Evolutionary conservation across 1,140 invertebrate genomes (phyloP).

Genomic region (Teleogryllus occipitalis): DNA sequence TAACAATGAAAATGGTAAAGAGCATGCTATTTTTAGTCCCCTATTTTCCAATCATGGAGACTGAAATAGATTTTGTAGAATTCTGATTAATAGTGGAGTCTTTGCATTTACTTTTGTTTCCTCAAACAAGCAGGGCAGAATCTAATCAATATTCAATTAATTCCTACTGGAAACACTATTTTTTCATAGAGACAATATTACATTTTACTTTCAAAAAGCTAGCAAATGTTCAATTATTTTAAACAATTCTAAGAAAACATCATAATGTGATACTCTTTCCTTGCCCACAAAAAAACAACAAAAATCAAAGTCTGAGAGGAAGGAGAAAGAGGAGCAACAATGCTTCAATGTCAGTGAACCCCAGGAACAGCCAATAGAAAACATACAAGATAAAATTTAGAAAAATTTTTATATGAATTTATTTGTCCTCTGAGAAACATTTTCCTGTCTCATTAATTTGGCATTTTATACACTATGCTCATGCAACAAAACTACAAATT

Average conservation of each 20-base stretch:
- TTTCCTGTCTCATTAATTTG: no score
- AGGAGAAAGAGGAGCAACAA: neutral
- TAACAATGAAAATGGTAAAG: no score
- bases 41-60: neutral
- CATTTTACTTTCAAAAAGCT: no score
- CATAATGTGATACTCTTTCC: neutral
- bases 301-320: neutral
- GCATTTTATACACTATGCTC: neutral
- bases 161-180: no score
- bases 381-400: neutral
- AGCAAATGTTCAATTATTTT: neutral
- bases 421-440: no score
- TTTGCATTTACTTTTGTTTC: neutral
- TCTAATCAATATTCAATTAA: neutral
- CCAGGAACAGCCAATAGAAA: neutral
- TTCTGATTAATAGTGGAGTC: neutral
- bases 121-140: neutral
- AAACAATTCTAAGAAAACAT: neutral
- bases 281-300: neutral
- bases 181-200: no score
- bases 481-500: neutral
- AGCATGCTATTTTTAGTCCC: no score
- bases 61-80: neutral
- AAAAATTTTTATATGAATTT: no score
- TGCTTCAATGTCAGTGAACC: neutral